Base-by-base conservation (phyloP, 2,797 vertebrate genomes). In the Danionella dracula region DNA sequence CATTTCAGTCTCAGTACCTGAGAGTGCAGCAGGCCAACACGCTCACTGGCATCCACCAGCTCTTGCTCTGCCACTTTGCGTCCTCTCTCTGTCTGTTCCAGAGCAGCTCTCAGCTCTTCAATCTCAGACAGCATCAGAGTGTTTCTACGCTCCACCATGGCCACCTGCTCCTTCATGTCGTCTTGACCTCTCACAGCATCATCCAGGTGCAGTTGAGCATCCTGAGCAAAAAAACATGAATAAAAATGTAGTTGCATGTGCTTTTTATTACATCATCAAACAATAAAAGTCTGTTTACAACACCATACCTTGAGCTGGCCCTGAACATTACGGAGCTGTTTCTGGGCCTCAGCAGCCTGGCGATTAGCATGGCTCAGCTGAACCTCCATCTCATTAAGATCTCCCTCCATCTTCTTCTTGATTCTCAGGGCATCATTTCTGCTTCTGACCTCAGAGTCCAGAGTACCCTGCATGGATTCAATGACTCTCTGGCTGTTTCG, bases 401-500 rank as follows among this genome's bases (percentile, higher is more conserved):
- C 90, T 59, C 90, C 90, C 67, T 94, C 93, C 90, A 92, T 93
- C 85, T 94, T 95, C 88, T 93, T 96, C 81, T 94, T 95, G 58
- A 94, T 73, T 74, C 93, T 88, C 51, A 94, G 71, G 66, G 93
- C 92, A 40, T 95, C 91, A 0, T 94, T 94, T 62, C 91, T 91
- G 87, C 92, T 94, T 56, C 89, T 91, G 76, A 90, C 85, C 68
- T 95, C 93, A 0, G 93, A 83, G 5, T 94, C 93, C 77, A 96
- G 74, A 8, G 75, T 81, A 58, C 83, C 87, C 79, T 94, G 92
- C 87, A 89, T 85, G 48, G 92, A 85, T 21, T 93, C 93, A 19
- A 69, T 75, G 0, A 88, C 77, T 35, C 89, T 84, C 83, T 93
- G 93, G 78, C 87, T 88, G 76, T 92, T 94, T 65, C 90, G 90